Percentiles rank a stretch among this genome's conserved stretches.
phyloP scores from a whole-genome alignment of 2,888 invertebrate genomes.

The Macaria notata region DNA sequence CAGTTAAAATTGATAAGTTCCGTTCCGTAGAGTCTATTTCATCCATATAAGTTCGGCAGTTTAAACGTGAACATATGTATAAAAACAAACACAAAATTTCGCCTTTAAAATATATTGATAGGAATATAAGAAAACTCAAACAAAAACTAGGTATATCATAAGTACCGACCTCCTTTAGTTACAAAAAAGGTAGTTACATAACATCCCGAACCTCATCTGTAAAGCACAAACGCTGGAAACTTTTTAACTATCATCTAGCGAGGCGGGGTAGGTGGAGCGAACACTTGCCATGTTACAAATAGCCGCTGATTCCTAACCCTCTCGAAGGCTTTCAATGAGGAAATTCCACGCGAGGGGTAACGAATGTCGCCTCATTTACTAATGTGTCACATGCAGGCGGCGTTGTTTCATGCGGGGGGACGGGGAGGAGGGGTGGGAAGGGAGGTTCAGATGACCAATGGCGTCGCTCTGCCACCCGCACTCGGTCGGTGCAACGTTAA shows the following conservation, averaged over 20 bases:
- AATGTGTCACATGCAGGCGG: conserved; percentile 83
- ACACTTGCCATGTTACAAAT: conserved; percentile 33
- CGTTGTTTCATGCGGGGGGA: conserved; percentile 66
- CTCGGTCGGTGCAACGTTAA: conserved; percentile 66
- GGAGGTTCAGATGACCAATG: conserved; percentile 65
- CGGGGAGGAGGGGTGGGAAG: conserved; percentile 30
- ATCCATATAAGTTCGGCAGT: no score
- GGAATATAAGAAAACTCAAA: no score
- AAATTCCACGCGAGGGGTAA: conserved; percentile 71
- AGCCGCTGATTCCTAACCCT: conserved; percentile 35
- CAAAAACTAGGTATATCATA: no score
- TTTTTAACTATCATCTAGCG: conserved; percentile 28
- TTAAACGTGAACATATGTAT: no score
- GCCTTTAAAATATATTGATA: no score
- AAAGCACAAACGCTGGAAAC: conserved; percentile 10
- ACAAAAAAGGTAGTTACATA: no score
- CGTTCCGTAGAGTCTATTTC: no score
- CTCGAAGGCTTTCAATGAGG: conserved; percentile 53
- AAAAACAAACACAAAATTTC: no score
- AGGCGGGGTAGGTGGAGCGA: conserved; percentile 14
- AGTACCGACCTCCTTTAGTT: no score
- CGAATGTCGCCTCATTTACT: conserved; percentile 83
- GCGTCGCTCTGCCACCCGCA: conserved; percentile 52
- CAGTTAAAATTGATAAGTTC: no score
- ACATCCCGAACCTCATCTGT: not conserved